phyloP scores from a whole-genome alignment of 2,113 vertebrate species.

The Verasper variegatus region DNA sequence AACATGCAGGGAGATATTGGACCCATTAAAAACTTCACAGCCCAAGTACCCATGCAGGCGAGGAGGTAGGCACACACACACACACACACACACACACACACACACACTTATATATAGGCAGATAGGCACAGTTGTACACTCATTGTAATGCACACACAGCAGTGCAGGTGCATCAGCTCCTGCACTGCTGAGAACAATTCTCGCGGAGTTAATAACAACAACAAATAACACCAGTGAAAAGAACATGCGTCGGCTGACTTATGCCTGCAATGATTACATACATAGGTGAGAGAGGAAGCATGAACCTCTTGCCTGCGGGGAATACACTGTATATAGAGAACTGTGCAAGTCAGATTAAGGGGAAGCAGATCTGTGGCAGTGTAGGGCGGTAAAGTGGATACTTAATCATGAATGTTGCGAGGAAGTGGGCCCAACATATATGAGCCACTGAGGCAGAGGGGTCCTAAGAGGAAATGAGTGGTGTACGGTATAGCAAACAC shows the following conservation, averaged over 20 bases:
- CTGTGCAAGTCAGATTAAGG: constrained; percentile 42
- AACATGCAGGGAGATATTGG: constrained; percentile 78
- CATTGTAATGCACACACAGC: constrained; percentile 2
- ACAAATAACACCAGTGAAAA: constrained; percentile 22
- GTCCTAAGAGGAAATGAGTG: background rate
- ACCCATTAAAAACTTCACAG: constrained; percentile 67
- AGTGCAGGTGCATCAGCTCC: constrained; percentile 2
- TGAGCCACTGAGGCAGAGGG: constrained; percentile 11
- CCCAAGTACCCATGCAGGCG: constrained; percentile 19
- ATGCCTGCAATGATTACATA: constrained; percentile 52
- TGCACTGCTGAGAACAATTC: background rate
- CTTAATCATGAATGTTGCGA: constrained; percentile 58
- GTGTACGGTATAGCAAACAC: background rate
- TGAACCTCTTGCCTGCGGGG: constrained; percentile 34
- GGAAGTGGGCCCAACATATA: constrained; percentile 20
- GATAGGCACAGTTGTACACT: constrained; percentile 1
- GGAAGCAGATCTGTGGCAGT: constrained; percentile 31
- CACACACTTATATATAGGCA: background rate
- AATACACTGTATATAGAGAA: constrained; percentile 30
- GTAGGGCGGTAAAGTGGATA: constrained; percentile 50
- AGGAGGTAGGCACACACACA: background rate
- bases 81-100: background rate
- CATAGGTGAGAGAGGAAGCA: constrained; percentile 21
- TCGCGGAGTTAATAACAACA: constrained; percentile 10
- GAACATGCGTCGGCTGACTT: constrained; percentile 40